These are phyloP conservation scores for Miltochrista miniata DNA, from an alignment of 2,888 invertebrate species.

Conservation along the genomic window DNA sequence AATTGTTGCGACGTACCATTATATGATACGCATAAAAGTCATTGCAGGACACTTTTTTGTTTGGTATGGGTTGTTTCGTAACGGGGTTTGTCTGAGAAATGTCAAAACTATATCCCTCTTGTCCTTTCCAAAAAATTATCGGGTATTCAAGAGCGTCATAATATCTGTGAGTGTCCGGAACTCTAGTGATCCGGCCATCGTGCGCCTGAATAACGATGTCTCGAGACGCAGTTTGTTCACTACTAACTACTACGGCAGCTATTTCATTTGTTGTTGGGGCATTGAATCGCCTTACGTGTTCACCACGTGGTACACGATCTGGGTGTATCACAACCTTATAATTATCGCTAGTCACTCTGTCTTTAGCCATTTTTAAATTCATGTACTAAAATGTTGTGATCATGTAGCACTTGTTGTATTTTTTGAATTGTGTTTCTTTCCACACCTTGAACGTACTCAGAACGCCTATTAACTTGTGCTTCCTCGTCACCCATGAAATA, in stretches of 20 bases:
- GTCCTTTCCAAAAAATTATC: conserved; percentile 37
- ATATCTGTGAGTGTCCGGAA: conserved; percentile 44
- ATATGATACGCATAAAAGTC: no score
- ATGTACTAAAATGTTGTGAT: conserved; percentile 36
- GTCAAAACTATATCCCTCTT: no score
- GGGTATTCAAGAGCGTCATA: conserved; percentile 58
- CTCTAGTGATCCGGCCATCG: no score
- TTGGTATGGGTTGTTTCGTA: no score
- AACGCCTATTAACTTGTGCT: conserved; percentile 26
- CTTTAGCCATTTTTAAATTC: neutral
- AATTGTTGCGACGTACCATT: no score
- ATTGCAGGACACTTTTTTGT: no score
- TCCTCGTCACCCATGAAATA: conserved; percentile 44
- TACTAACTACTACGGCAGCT: no score
- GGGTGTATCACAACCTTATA: conserved; percentile 41
- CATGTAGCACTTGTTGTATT: conserved; percentile 39
- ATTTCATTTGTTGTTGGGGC: conserved; percentile 37
- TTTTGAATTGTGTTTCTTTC: no score
- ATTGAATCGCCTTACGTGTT: conserved; percentile 41
- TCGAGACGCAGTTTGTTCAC: conserved; percentile 5
- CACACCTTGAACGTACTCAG: conserved; percentile 30
- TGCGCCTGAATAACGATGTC: no score
- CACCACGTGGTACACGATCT: conserved; percentile 35
- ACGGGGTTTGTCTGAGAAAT: no score
- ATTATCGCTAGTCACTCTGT: no score